Evolutionary conservation across 2,113 vertebrate genomes (phyloP).

Genomic region (Mormyrus lacerda): DNA sequence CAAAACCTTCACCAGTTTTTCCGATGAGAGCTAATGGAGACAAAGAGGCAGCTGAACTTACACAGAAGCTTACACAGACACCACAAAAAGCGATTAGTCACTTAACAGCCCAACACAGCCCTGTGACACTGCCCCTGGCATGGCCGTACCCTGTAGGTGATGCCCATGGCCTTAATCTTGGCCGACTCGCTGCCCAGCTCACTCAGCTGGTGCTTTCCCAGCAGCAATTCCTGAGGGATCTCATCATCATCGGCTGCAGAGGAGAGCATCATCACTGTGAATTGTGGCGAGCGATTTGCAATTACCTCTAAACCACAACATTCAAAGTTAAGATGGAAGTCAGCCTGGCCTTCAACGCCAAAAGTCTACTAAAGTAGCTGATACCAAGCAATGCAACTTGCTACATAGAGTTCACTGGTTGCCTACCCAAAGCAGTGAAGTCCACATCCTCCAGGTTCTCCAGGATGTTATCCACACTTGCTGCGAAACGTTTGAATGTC

Average conservation of each 20-base stretch:
- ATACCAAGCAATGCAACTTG: not conserved
- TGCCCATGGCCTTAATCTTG: slow-evolving; percentile 98
- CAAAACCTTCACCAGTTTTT: slow-evolving; percentile 90
- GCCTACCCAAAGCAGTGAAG: slow-evolving; percentile 85
- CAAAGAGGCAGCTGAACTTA: not conserved
- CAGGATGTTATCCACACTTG: slow-evolving; percentile 89
- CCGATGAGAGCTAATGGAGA: slow-evolving; percentile 76
- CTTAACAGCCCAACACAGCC: not conserved
- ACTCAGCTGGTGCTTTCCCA: slow-evolving; percentile 91
- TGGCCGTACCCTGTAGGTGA: slow-evolving; percentile 80
- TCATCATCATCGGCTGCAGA: slow-evolving; percentile 76
- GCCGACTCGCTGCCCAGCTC: slow-evolving; percentile 95
- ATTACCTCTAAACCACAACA: not conserved
- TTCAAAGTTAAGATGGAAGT: not conserved
- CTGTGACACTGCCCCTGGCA: not conserved
- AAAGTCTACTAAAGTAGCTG: not conserved
- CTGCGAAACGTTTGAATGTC: slow-evolving; percentile 89
- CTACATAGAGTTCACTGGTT: not conserved
- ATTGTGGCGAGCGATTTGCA: too few species aligned
- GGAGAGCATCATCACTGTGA: not conserved
- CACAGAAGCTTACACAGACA: not conserved
- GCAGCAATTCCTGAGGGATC: slow-evolving; percentile 89
- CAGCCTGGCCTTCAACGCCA: not conserved
- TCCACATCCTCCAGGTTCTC: slow-evolving; percentile 97
- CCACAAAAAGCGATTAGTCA: not conserved